Percentiles rank a stretch among this genome's conserved stretches.
These are phyloP conservation scores for Oxyteleia sp. DNA, from an alignment of 2,888 invertebrate genomes.

Conservation along the genomic window DNA sequence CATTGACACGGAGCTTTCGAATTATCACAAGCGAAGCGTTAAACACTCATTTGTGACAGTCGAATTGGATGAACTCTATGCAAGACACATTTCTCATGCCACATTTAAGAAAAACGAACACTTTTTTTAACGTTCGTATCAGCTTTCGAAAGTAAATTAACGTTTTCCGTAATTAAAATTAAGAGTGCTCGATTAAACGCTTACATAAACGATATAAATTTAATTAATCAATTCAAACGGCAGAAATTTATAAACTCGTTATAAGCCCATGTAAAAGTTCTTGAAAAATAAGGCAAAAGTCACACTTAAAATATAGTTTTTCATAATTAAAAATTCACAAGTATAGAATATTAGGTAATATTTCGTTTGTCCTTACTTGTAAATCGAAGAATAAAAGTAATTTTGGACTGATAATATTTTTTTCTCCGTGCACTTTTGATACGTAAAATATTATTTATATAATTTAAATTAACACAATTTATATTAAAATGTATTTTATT, in stretches of 20 bases:
- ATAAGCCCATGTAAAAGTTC: not conserved
- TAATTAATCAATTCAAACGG: not conserved
- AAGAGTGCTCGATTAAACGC: not conserved
- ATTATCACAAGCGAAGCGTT: constrained; percentile 17
- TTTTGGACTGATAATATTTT: too few relatives aligned
- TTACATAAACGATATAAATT: not conserved
- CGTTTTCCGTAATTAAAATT: not conserved
- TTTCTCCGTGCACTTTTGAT: too few relatives aligned
- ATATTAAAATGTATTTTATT: too few relatives aligned
- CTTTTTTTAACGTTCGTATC: not conserved
- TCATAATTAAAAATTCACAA: too few relatives aligned
- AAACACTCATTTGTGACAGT: constrained; percentile 19
- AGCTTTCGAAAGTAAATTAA: not conserved
- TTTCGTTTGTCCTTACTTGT: too few relatives aligned
- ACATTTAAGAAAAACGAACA: not conserved
- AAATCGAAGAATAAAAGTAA: too few relatives aligned
- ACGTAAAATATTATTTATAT: too few relatives aligned
- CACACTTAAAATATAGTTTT: too few relatives aligned
- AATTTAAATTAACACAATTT: too few relatives aligned
- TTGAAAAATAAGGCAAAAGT: too few relatives aligned
- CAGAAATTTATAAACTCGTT: not conserved
- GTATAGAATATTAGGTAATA: too few relatives aligned
- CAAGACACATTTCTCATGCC: constrained; percentile 8
- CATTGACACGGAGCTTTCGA: constrained; percentile 6
- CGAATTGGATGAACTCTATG: constrained; percentile 6